A percentile compares a stretch with the other conserved stretches of the same genome.
These are phyloP conservation scores for Megaustenia siamemsis DNA, from an alignment of 2,888 invertebrate genomes.

Conservation along the genomic window DNA sequence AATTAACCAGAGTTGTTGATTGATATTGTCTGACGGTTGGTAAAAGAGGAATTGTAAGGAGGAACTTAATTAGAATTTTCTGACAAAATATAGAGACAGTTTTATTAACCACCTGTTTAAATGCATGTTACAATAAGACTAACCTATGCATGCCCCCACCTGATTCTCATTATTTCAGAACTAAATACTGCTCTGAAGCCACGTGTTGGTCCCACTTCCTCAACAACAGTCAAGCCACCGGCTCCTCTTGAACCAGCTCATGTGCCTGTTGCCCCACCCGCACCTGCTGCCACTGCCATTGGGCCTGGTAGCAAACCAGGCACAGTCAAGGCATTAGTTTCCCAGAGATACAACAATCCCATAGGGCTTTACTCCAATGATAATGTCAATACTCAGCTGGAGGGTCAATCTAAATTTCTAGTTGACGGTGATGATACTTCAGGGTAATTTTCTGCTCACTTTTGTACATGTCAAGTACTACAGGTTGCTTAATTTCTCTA, in stretches of 20 bases:
- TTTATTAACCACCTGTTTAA: neutral
- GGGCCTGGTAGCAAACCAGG: slow-evolving; percentile 59
- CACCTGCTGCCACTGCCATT: slow-evolving; percentile 51
- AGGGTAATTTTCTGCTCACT: slow-evolving; percentile 45
- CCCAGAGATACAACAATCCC: slow-evolving; percentile 97
- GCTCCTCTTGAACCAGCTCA: neutral
- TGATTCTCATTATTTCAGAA: slow-evolving; percentile 46
- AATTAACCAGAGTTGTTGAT: no score
- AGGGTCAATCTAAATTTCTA: slow-evolving; percentile 62
- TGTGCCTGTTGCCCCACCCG: slow-evolving; percentile 17
- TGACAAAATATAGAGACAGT: neutral
- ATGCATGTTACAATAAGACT: slow-evolving; percentile 22
- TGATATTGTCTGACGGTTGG: no score
- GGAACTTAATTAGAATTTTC: neutral
- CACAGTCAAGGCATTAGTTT: slow-evolving; percentile 63
- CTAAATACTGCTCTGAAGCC: slow-evolving; percentile 51
- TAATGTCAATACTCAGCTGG: slow-evolving; percentile 83
- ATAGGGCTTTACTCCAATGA: slow-evolving; percentile 96
- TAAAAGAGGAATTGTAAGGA: no score
- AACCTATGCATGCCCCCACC: slow-evolving; percentile 29
- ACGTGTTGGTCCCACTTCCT: slow-evolving; percentile 13
- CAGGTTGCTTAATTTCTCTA: no score
- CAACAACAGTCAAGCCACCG: slow-evolving; percentile 26
- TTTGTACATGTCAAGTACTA: no score
- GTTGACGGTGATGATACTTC: slow-evolving; percentile 55